These are phyloP conservation scores for Byasa hedistus DNA, from an alignment of 2,888 invertebrate genomes.

Conservation along the genomic window DNA sequence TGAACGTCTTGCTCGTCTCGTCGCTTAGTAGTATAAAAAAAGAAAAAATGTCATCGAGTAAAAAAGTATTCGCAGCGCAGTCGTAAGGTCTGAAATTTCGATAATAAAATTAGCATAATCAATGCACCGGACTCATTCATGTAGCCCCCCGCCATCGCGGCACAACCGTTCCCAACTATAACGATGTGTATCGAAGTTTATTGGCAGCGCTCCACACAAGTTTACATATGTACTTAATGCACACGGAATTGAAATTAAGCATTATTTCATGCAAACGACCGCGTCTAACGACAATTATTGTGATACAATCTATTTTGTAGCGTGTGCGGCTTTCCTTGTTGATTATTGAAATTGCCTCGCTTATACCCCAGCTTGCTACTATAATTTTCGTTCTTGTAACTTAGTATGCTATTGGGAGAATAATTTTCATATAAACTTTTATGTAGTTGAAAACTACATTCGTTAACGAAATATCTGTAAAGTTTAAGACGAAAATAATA, in stretches of 20 bases:
- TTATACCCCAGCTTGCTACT: conserved; percentile 39
- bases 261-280: conserved; percentile 73
- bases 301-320: conserved; percentile 56
- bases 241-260: conserved; percentile 72
- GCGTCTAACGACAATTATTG: conserved; percentile 59
- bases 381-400: conserved; percentile 21
- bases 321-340: conserved; percentile 46
- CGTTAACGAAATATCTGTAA: not conserved
- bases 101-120: conserved; percentile 78
- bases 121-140: conserved; percentile 62
- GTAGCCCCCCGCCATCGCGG: conserved; percentile 50
- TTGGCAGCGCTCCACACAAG: conserved; percentile 64
- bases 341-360: conserved; percentile 49
- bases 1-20: no score
- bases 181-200: conserved; percentile 64
- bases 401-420: conserved; percentile 5
- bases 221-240: conserved; percentile 62
- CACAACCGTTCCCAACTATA: conserved; percentile 16
- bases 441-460: not conserved
- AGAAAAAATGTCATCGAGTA: conserved; percentile 22
- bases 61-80: conserved; percentile 37
- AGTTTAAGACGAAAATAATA: not conserved
- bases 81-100: conserved; percentile 66
- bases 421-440: conserved; percentile 14
- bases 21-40: no score